These are phyloP conservation scores for Trissolcus basalis DNA, from an alignment of 1,140 invertebrate species.

Conservation along the genomic window DNA sequence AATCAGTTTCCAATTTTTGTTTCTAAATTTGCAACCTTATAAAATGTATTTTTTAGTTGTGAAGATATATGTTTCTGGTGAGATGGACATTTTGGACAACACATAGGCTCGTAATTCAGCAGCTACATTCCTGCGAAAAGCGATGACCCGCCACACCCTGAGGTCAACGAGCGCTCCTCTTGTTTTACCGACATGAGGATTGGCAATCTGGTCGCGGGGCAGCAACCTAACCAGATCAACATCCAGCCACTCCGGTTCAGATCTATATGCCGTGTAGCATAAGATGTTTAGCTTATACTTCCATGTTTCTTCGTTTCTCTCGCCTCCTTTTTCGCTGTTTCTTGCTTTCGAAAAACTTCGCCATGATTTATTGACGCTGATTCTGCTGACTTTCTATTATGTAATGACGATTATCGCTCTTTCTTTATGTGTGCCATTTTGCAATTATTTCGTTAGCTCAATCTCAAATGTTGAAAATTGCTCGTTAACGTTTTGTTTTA, in stretches of 20 bases:
- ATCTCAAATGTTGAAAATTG: conserved; percentile 21
- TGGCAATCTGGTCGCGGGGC: conserved; percentile 63
- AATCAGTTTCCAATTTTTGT: too few relatives aligned
- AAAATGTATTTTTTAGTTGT: too few relatives aligned
- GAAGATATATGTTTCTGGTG: conserved; percentile 7
- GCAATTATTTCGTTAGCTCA: conserved; percentile 15
- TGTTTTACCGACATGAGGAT: conserved; percentile 63
- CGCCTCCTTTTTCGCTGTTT: conserved; percentile 23
- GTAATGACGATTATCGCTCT: conserved; percentile 17
- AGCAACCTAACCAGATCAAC: conserved; percentile 73
- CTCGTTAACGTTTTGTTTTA: conserved; percentile 7
- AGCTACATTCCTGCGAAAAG: conserved; percentile 67
- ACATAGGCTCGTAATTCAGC: conserved; percentile 54
- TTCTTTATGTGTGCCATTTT: conserved; percentile 21
- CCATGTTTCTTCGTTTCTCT: conserved; percentile 21
- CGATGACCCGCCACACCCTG: conserved; percentile 74
- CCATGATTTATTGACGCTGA: conserved; percentile 27
- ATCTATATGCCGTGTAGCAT: conserved; percentile 43
- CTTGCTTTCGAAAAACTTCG: conserved; percentile 36
- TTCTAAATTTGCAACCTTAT: too few relatives aligned
- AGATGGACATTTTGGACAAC: neutral
- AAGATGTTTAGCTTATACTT: conserved; percentile 33
- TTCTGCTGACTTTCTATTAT: conserved; percentile 12
- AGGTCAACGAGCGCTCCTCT: conserved; percentile 71
- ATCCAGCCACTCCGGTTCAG: conserved; percentile 61